phyloP scores from a whole-genome alignment of 2,888 invertebrate species.

The Conchocele bisecta region DNA sequence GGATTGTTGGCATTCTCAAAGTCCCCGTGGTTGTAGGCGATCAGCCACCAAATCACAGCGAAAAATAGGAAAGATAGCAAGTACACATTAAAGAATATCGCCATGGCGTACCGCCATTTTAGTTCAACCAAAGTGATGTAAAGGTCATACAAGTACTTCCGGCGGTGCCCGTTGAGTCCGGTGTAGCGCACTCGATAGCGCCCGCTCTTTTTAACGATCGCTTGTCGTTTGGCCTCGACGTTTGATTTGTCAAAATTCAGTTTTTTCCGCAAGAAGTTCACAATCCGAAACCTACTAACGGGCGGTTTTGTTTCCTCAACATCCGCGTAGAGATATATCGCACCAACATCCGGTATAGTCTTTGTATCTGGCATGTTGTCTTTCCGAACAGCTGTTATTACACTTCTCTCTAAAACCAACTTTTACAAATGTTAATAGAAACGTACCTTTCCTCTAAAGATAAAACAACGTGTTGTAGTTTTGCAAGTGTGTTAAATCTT shows the following conservation, averaged over 20 bases:
- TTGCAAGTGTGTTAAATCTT: too few species aligned
- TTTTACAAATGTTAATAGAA: too few species aligned
- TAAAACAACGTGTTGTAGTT: too few species aligned
- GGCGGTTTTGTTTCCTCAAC: conserved; percentile 32
- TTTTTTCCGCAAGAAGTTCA: conserved; percentile 54
- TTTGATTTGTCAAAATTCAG: conserved; percentile 57
- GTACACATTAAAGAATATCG: conserved; percentile 95
- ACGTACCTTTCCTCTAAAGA: too few species aligned
- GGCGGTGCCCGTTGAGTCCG: conserved; percentile 93
- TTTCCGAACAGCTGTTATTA: too few species aligned
- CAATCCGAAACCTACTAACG: conserved; percentile 52
- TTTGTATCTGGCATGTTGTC: conserved; percentile 5
- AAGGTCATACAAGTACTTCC: conserved; percentile 86
- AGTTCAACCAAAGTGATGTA: conserved; percentile 97
- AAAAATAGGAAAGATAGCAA: conserved; percentile 93
- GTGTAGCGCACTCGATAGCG: conserved; percentile 97
- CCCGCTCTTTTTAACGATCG: conserved; percentile 97
- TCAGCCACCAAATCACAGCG: conserved; percentile 84
- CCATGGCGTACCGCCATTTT: conserved; percentile 92
- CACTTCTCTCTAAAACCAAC: too few species aligned
- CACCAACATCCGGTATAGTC: conserved; percentile 52
- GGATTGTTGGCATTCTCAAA: conserved; percentile 71
- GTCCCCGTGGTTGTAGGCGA: conserved; percentile 81
- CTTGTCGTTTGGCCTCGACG: conserved; percentile 75
- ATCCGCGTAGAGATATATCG: conserved; percentile 57